Conservation (phyloP, 2,113 vertebrate genomes). For the Micromys minutus region DNA sequence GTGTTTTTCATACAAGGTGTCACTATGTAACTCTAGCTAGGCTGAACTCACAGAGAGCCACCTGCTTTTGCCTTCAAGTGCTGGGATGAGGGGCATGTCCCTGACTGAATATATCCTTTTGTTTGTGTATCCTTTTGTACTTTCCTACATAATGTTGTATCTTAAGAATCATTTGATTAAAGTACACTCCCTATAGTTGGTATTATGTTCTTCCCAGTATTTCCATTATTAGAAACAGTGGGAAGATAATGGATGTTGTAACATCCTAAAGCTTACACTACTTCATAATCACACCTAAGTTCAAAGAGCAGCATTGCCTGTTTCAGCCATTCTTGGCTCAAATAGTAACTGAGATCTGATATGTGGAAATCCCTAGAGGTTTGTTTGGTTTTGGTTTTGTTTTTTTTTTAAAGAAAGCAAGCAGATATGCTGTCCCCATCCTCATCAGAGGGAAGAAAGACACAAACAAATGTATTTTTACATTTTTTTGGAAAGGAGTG, state of each 20-base stretch:
- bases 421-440: not conserved
- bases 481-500: not conserved
- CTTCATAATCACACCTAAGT: conserved; percentile 36
- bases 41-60: not conserved
- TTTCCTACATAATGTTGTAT: conserved; percentile 3
- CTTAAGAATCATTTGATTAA: conserved; percentile 37
- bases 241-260: not conserved
- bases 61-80: not conserved
- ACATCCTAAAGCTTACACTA: conserved; percentile 21
- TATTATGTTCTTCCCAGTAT: conserved; percentile 11
- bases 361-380: not conserved
- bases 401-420: not conserved
- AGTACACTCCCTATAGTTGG: not conserved
- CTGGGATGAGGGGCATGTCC: not conserved
- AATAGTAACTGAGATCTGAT: conserved; percentile 46
- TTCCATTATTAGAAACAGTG: conserved; percentile 32
- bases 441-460: not conserved
- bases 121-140: not conserved
- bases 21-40: not conserved
- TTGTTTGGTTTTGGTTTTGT: not conserved
- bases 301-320: not conserved
- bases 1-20: not conserved
- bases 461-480: not conserved
- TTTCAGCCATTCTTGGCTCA: conserved; percentile 5
- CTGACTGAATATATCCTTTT: not conserved